Base-by-base conservation (phyloP, 1,140 invertebrate species). In the Drosophila rufa region DNA sequence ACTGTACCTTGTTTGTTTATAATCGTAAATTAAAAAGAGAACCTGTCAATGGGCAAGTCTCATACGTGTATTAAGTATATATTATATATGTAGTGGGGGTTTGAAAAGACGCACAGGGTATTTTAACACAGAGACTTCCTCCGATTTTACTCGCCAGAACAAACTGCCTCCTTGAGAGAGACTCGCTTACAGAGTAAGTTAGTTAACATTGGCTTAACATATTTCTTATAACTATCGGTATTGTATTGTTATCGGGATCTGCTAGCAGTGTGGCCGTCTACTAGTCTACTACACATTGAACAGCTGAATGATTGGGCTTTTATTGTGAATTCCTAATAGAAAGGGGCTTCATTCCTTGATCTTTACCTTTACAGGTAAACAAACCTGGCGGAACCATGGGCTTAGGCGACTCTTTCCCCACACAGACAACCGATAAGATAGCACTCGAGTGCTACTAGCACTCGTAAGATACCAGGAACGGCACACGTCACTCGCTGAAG, bases 391-490 rank as follows among this genome's bases (percentile, higher is more conserved):
- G 46, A 76, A 67, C 40, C 40, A 14, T 14, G 4, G 15, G 53
- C 61, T 76, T 76, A 50, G 8, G 9, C 4, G 14, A 33, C 15
- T 30, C 11, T n/a, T 22, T 19, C 15, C 8, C 14, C 25, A 19
- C 30, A 36, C 22, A 14, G 46, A 46, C 45, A 48, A 33, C 2
- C 8, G 76, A 74, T 80, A 69, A 79, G 80, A 75, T 79, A 77
- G 27, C 19, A 36, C 15, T 17, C 14, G 15, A 66, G 36, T 33
- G 11, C 47, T 15, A 43, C 19, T 2, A n/a, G 4, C 2, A 12
- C 9, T 14, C 22, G 27, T 11, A 25, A 62, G 36, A 69, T 55
- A 46, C 30, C 42, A 7, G 15, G 15, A 40, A 2, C 19, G 27
- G 42, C 43, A 76, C 45, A 56, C 33, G 46, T 48, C 38, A 64